Evolutionary conservation across 2,888 invertebrate genomes (phyloP).

Genomic region (Pammene aurita): DNA sequence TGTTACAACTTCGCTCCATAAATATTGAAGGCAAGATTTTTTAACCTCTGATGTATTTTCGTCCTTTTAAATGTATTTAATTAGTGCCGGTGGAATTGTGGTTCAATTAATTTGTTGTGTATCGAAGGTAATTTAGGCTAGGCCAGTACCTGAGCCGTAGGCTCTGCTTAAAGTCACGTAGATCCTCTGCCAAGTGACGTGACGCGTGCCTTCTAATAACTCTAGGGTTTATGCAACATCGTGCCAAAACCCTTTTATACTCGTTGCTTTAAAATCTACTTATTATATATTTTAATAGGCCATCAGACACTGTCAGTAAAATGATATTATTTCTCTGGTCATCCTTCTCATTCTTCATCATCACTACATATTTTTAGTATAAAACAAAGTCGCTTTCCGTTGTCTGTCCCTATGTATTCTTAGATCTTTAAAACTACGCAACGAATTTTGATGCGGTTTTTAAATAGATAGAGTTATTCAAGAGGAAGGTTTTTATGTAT

Average conservation of each 20-base stretch:
- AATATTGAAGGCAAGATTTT: not conserved
- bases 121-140: conserved; percentile 54
- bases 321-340: no score
- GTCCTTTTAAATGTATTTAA: conserved; percentile 4
- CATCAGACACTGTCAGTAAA: no score
- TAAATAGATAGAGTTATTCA: no score
- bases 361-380: no score
- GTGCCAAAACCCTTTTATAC: conserved; percentile 33
- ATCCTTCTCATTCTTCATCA: no score
- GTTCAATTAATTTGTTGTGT: conserved; percentile 15
- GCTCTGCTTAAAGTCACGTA: conserved; percentile 73
- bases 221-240: conserved; percentile 55
- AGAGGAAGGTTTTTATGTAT: no score
- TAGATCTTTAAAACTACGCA: no score
- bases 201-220: conserved; percentile 67
- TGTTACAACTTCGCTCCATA: not conserved
- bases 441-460: no score
- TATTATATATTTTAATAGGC: not conserved
- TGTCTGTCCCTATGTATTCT: no score
- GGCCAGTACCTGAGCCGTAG: conserved; percentile 49
- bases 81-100: not conserved
- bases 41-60: conserved; percentile 1
- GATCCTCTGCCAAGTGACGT: conserved; percentile 50
- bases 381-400: no score
- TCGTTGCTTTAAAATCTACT: not conserved